phyloP scores from a whole-genome alignment of 2,888 invertebrate genomes.

The Nowickia ferox region DNA sequence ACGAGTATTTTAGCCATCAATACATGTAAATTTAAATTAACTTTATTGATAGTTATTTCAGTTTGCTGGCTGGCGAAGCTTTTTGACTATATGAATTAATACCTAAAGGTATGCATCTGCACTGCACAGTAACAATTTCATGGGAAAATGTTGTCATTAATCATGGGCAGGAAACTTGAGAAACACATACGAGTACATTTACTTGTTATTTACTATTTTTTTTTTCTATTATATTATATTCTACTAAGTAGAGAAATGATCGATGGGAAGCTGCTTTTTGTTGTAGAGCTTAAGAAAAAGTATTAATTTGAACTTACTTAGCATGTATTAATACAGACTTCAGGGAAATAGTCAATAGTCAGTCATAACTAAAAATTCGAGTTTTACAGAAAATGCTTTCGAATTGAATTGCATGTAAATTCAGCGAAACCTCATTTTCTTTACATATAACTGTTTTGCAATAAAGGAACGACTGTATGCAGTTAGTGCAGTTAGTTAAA shows the following conservation, averaged over 20 bases:
- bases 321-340: background rate
- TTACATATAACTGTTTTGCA: too few species aligned
- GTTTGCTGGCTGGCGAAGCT: constrained; percentile 18
- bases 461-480: background rate
- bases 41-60: constrained; percentile 57
- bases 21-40: constrained; percentile 68
- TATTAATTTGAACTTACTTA: constrained; percentile 37
- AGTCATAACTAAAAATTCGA: too few species aligned
- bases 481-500: background rate
- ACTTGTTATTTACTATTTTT: background rate
- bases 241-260: constrained; percentile 51
- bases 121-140: constrained; percentile 62
- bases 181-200: constrained; percentile 21
- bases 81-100: constrained; percentile 51
- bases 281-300: background rate
- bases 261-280: constrained; percentile 30
- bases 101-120: constrained; percentile 53
- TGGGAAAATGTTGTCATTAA: constrained; percentile 67
- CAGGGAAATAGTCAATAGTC: background rate
- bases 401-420: too few species aligned
- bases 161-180: constrained; percentile 62
- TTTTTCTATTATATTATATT: constrained; percentile 21
- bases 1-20: constrained; percentile 58
- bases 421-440: too few species aligned
- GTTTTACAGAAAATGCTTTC: too few species aligned